These are phyloP conservation scores for Lepeophtheirus nordmannii DNA, from an alignment of 2,888 invertebrate genomes.

Conservation along the genomic window DNA sequence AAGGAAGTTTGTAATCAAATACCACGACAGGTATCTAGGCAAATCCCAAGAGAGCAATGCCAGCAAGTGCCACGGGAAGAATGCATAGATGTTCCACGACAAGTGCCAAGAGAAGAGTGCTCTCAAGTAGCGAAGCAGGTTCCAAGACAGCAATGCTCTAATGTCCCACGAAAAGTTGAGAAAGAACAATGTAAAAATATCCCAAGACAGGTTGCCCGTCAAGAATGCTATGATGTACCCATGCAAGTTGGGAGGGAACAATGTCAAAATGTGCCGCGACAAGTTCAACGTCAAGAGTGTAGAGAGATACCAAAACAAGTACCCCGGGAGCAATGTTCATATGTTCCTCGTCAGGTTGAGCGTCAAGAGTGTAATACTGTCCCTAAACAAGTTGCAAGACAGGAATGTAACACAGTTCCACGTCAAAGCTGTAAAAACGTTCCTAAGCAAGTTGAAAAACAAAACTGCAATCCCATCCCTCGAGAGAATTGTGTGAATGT, in stretches of 20 bases:
- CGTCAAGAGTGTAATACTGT: slow-evolving; percentile 15
- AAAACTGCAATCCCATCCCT: slow-evolving; percentile 22
- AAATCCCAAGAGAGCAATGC: slow-evolving; percentile 15
- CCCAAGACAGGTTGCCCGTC: slow-evolving; percentile 6
- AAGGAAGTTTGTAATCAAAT: slow-evolving; percentile 12
- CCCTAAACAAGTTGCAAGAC: slow-evolving; percentile 15
- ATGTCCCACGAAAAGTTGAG: slow-evolving; percentile 15
- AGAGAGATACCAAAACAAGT: slow-evolving; percentile 15
- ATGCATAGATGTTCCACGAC: slow-evolving; percentile 8
- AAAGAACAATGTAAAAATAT: slow-evolving; percentile 18
- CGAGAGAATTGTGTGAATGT: slow-evolving; percentile 22
- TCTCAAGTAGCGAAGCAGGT: slow-evolving; percentile 14
- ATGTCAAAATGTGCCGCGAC: slow-evolving; percentile 20
- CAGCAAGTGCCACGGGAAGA: slow-evolving; percentile 10
- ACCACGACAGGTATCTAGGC: slow-evolving; percentile 17
- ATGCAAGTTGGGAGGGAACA: slow-evolving; percentile 13
- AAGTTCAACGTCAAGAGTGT: slow-evolving; percentile 22
- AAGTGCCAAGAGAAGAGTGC: slow-evolving; percentile 17
- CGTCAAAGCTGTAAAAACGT: slow-evolving; percentile 21
- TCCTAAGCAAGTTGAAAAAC: slow-evolving; percentile 15
- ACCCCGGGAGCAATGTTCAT: slow-evolving; percentile 10
- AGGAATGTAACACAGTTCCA: slow-evolving; percentile 19
- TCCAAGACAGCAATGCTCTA: slow-evolving; percentile 10
- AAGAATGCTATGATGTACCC: slow-evolving; percentile 23
- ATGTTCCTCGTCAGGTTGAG: slow-evolving; percentile 22